Conservation (phyloP, 2,113 vertebrate species). For the Rhinoptilus africanus region DNA sequence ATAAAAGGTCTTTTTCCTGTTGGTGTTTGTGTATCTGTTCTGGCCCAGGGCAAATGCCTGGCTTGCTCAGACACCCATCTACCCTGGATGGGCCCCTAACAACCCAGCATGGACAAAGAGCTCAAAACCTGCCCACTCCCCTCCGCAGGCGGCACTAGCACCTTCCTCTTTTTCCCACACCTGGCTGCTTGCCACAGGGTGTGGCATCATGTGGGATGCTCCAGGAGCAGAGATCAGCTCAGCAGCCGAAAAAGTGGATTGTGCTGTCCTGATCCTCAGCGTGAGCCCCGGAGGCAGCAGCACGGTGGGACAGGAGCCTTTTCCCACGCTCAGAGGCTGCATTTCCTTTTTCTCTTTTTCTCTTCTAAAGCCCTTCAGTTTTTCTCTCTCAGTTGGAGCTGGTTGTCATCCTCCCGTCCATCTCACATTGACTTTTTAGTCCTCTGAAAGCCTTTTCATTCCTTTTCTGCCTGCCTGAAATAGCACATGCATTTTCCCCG, state of each 20-base stretch:
- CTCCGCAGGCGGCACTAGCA: background rate
- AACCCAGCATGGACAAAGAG: accelerated
- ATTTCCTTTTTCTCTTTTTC: background rate
- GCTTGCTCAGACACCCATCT: background rate
- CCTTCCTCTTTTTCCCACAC: background rate
- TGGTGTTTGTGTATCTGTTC: background rate
- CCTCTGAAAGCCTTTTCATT: conserved; percentile 25
- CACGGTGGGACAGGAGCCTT: background rate
- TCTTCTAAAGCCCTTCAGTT: background rate
- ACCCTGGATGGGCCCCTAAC: background rate
- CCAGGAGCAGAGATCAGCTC: background rate
- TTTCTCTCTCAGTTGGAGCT: background rate
- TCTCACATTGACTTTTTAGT: background rate
- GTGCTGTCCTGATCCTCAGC: background rate
- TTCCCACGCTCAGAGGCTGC: background rate
- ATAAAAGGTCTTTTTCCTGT: background rate
- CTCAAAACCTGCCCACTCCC: accelerated
- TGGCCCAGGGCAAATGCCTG: too few relatives aligned
- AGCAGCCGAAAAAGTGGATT: background rate
- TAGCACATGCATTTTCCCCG: conserved; percentile 13
- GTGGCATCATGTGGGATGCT: background rate
- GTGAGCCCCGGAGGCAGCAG: background rate
- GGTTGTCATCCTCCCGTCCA: conserved; percentile 14
- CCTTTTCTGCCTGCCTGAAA: conserved; percentile 29
- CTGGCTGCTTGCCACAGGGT: background rate